Conservation (phyloP, 2,797 vertebrate species). For the Emys orbicularis region DNA sequence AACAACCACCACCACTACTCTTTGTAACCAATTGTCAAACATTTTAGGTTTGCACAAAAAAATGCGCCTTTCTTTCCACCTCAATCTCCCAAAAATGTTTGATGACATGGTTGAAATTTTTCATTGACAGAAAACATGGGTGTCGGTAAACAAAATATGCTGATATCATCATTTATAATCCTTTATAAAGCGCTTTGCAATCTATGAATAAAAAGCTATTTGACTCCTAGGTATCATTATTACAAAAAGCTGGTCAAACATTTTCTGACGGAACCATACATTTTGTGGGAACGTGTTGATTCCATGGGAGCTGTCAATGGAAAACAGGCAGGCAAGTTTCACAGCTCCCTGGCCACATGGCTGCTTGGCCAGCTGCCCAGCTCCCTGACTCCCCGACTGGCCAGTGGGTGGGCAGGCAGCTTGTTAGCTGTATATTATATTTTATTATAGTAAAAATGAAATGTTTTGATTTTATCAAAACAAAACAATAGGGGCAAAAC, state of each 20-base stretch:
- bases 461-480: not conserved
- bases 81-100: not conserved
- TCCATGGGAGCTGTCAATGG: not conserved
- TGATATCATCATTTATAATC: not conserved
- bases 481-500: not conserved
- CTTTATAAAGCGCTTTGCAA: not conserved
- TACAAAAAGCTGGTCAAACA: not conserved
- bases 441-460: not conserved
- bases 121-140: not conserved
- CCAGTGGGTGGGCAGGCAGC: not conserved
- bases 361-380: not conserved
- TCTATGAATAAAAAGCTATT: not conserved
- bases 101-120: not conserved
- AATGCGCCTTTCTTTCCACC: not conserved
- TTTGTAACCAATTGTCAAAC: not conserved
- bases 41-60: not conserved
- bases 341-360: not conserved
- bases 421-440: not conserved
- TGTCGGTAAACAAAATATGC: not conserved
- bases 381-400: not conserved
- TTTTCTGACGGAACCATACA: not conserved
- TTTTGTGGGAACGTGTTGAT: not conserved
- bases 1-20: not conserved
- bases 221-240: not conserved
- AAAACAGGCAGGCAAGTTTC: not conserved